Percentiles rank a stretch among this genome's conserved stretches.
phyloP scores from a whole-genome alignment of 2,888 invertebrate genomes.

The Drosophila nigricruria region DNA sequence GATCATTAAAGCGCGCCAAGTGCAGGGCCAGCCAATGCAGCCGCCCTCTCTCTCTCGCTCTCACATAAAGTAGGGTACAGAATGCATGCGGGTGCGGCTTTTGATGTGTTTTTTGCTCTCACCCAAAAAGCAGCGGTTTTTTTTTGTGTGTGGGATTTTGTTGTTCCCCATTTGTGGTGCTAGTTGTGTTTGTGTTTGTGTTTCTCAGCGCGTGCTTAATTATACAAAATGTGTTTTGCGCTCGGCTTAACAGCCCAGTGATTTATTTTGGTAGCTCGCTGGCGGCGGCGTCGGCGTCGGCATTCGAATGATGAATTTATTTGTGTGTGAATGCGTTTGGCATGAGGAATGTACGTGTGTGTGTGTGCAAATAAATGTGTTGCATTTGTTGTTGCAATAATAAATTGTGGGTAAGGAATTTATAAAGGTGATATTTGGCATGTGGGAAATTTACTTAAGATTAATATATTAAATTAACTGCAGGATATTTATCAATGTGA shows the following conservation, averaged over 20 bases:
- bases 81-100: slow-evolving; percentile 33
- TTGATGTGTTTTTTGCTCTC: slow-evolving; percentile 42
- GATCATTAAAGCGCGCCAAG: slow-evolving; percentile 67
- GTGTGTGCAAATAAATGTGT: background rate
- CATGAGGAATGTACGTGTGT: slow-evolving; percentile 5
- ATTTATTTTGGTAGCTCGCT: slow-evolving; percentile 59
- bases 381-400: slow-evolving; percentile 2
- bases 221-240: slow-evolving; percentile 67
- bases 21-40: slow-evolving; percentile 52
- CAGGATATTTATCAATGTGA: slow-evolving; percentile 2
- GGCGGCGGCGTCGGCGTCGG: slow-evolving; percentile 4
- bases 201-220: slow-evolving; percentile 67
- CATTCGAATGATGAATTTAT: slow-evolving; percentile 61
- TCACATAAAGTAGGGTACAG: slow-evolving; percentile 6
- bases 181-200: slow-evolving; percentile 7
- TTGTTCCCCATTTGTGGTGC: slow-evolving; percentile 11
- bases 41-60: slow-evolving; percentile 1
- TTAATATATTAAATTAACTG: background rate
- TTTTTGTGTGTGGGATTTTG: slow-evolving; percentile 49
- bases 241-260: slow-evolving; percentile 64
- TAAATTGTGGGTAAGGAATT: slow-evolving; percentile 1
- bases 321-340: slow-evolving; percentile 11
- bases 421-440: slow-evolving; percentile 1
- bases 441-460: background rate
- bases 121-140: slow-evolving; percentile 25